These are phyloP conservation scores for Numida meleagris DNA, from an alignment of 2,113 vertebrate genomes.

Conservation along the genomic window DNA sequence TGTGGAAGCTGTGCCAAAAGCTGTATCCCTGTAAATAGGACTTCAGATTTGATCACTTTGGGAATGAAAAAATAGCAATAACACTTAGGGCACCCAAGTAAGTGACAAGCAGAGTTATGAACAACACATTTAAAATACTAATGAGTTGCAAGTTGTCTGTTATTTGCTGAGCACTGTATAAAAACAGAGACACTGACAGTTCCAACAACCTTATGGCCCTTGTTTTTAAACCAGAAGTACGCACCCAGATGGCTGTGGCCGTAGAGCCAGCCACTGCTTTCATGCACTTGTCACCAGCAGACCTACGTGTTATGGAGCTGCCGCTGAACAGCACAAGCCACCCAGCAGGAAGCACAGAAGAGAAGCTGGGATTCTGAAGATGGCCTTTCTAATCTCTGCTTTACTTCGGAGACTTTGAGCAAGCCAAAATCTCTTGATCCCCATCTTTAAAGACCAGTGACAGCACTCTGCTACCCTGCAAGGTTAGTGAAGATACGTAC, in stretches of 20 bases:
- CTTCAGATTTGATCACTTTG: background rate
- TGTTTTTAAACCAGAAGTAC: background rate
- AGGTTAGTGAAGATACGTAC: background rate
- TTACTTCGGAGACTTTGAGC: background rate
- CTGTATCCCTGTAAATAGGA: background rate
- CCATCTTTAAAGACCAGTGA: background rate
- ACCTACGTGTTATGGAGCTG: background rate
- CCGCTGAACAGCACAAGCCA: background rate
- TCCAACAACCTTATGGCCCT: background rate
- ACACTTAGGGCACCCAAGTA: background rate
- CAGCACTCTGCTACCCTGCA: background rate
- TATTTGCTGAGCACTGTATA: background rate
- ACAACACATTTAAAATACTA: background rate
- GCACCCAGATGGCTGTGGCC: conserved; percentile 3
- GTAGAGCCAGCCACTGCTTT: background rate
- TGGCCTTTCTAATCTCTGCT: background rate
- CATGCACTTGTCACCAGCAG: background rate
- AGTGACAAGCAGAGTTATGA: background rate
- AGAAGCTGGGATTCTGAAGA: conserved; percentile 6
- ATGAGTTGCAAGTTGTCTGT: background rate
- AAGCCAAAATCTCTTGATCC: conserved; percentile 12
- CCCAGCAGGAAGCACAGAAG: conserved; percentile 36
- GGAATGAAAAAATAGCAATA: background rate
- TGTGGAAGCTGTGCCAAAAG: background rate
- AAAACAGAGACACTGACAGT: background rate